These are phyloP conservation scores for Cryptophagus acutangulus DNA, from an alignment of 2,888 invertebrate species.

Conservation along the genomic window DNA sequence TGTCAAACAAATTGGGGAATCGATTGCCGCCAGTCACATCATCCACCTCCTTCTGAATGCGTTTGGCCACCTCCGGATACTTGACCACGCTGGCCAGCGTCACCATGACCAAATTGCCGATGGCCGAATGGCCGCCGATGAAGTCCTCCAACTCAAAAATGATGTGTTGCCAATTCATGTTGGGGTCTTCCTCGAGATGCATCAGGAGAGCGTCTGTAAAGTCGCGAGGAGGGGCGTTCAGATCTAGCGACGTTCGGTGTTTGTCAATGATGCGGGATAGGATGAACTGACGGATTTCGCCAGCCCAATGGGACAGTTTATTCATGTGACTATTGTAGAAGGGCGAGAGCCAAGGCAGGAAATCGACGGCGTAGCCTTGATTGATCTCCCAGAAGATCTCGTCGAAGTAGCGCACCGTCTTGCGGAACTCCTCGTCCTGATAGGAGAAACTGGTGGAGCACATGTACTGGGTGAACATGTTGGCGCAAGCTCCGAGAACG, in stretches of 20 bases:
- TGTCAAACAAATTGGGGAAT: conserved; percentile 61
- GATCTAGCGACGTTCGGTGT: conserved; percentile 50
- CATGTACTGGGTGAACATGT: conserved; percentile 84
- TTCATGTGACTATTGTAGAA: conserved; percentile 66
- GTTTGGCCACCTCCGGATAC: conserved; percentile 59
- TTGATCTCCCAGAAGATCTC: conserved; percentile 91
- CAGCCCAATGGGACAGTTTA: conserved; percentile 64
- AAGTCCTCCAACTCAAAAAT: conserved; percentile 83
- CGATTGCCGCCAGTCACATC: conserved; percentile 52
- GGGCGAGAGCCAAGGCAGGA: conserved; percentile 75
- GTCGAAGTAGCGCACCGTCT: conserved; percentile 67
- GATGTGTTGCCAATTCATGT: conserved; percentile 71
- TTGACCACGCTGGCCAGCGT: conserved; percentile 64
- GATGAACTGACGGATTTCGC: conserved; percentile 68
- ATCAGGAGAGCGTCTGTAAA: conserved; percentile 75
- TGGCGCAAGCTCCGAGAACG: conserved; percentile 69
- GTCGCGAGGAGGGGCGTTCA: conserved; percentile 62
- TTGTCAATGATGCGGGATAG: conserved; percentile 64
- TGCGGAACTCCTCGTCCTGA: conserved; percentile 62
- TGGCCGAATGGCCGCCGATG: conserved; percentile 81
- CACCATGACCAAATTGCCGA: conserved; percentile 79
- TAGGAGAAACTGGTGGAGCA: conserved; percentile 73
- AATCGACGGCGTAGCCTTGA: conserved; percentile 82
- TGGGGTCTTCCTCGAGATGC: conserved; percentile 55
- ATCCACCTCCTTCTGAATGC: conserved; percentile 67